Percentiles rank a stretch among this genome's conserved stretches.
Conservation (phyloP, 2,113 vertebrate species). For the Apaloderma vittatum region DNA sequence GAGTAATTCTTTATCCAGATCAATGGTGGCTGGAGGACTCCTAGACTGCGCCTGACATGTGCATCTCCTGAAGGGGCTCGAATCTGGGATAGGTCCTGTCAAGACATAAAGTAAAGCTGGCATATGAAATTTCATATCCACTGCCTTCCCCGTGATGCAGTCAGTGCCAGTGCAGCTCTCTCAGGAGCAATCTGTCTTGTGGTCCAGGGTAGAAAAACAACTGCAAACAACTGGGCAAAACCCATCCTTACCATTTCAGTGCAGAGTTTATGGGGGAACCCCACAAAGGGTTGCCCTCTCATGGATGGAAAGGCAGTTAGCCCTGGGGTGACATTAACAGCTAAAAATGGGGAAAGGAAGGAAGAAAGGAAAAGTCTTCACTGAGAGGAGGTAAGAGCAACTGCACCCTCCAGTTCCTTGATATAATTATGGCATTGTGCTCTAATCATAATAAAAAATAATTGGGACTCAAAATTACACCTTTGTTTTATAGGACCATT, state of each 20-base stretch:
- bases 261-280: background rate
- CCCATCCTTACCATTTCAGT: background rate
- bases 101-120: background rate
- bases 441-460: background rate
- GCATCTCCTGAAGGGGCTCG: background rate
- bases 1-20: background rate
- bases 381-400: background rate
- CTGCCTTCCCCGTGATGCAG: background rate
- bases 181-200: background rate
- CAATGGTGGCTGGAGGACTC: background rate
- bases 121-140: background rate
- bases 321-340: fast-evolving
- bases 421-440: background rate
- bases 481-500: background rate
- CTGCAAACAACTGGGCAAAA: background rate
- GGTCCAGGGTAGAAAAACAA: background rate
- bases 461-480: background rate
- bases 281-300: background rate
- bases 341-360: background rate
- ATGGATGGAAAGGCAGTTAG: background rate
- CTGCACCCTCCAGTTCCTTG: background rate
- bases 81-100: background rate
- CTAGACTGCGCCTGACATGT: too few species aligned
- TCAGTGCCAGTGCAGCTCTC: background rate
- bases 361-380: background rate